phyloP scores from a whole-genome alignment of 2,888 invertebrate species.

The Nemapogon koenigi region DNA sequence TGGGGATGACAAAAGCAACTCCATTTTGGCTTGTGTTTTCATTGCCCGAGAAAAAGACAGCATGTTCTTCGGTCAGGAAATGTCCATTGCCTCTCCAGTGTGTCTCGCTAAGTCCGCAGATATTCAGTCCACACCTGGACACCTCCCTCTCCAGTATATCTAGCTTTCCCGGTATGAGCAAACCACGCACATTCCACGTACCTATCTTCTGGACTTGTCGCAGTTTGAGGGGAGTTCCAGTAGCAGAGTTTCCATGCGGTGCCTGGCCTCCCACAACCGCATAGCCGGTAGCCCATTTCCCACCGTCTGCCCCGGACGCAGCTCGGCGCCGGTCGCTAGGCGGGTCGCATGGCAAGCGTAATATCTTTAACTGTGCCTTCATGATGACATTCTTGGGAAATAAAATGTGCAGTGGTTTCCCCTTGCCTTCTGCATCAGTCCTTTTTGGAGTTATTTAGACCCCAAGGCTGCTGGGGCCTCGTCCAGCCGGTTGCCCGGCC shows the following conservation, averaged over 20 bases:
- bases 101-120: conserved; percentile 17
- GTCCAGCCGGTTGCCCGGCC: no score
- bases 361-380: no score
- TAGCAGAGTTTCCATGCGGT: conserved; percentile 15
- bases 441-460: no score
- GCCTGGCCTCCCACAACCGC: conserved; percentile 15
- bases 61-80: conserved; percentile 14
- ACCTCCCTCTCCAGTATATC: conserved; percentile 15
- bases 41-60: conserved; percentile 13
- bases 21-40: conserved; percentile 5
- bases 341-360: no score
- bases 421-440: no score
- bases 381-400: no score
- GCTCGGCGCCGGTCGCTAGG: no score
- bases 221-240: no score
- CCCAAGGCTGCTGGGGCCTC: no score
- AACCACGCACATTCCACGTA: no score
- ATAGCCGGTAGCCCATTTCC: conserved; percentile 10
- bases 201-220: no score
- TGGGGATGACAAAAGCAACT: conserved; percentile 8
- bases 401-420: no score
- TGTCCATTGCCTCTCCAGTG: conserved; percentile 17
- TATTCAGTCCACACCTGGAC: conserved; percentile 11
- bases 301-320: conserved; percentile 11
- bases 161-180: conserved; percentile 17